Evolutionary conservation across 2,797 vertebrate genomes (phyloP).

Genomic region (Perodicticus potto): DNA sequence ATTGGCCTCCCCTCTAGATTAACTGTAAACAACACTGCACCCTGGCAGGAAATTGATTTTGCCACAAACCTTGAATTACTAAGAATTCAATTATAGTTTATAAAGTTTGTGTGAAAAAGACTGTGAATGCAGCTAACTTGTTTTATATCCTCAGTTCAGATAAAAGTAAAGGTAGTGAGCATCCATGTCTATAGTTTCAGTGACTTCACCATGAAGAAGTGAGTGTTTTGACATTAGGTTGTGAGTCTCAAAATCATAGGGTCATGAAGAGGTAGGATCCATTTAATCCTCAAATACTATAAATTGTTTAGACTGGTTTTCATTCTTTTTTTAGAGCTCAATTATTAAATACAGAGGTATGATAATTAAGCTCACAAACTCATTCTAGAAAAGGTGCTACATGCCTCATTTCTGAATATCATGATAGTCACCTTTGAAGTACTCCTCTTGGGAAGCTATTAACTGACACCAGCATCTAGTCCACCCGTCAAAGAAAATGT

Average conservation of each 20-base stretch:
- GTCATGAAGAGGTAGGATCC: not conserved
- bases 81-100: constrained; percentile 64
- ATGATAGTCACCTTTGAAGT: too few species aligned
- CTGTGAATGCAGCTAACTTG: not conserved
- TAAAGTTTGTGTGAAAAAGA: constrained; percentile 47
- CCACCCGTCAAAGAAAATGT: too few species aligned
- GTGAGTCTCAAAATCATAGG: not conserved
- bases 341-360: not conserved
- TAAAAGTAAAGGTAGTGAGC: not conserved
- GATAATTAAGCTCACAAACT: too few species aligned
- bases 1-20: not conserved
- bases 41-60: constrained; percentile 52
- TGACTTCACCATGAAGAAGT: not conserved
- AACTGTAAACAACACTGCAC: not conserved
- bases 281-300: not conserved
- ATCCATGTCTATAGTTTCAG: not conserved
- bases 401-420: too few species aligned
- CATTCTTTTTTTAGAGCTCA: not conserved
- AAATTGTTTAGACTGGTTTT: not conserved
- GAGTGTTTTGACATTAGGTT: not conserved
- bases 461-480: too few species aligned
- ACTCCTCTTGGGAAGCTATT: too few species aligned
- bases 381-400: too few species aligned
- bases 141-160: constrained; percentile 45
- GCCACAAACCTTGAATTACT: constrained; percentile 54